Percentiles rank a stretch among this genome's conserved stretches.
Conservation (phyloP, 2,888 invertebrate genomes). For the Eupithecia exiguata region DNA sequence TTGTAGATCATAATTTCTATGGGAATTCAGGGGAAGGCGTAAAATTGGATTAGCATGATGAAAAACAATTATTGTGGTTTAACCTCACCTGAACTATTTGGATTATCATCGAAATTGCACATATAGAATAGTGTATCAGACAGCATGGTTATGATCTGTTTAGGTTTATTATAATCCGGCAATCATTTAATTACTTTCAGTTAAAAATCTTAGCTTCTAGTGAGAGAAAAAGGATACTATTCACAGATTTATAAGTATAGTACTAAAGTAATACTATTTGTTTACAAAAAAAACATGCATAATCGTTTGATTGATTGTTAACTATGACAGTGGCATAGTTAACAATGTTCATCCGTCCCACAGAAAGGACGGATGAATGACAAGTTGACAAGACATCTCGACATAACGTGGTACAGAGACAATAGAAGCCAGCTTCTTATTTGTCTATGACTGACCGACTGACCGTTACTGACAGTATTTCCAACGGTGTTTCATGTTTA, state of each 20-base stretch:
- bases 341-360: no score
- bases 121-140: conserved; percentile 54
- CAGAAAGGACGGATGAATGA: no score
- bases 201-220: conserved; percentile 17
- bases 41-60: background rate
- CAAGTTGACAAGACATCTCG: no score
- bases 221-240: no score
- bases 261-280: no score
- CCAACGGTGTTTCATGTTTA: background rate
- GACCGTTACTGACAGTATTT: background rate
- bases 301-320: no score
- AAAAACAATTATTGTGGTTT: conserved; percentile 9
- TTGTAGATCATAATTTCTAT: background rate
- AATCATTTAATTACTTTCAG: conserved; percentile 10
- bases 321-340: no score
- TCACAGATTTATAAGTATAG: no score
- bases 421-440: background rate
- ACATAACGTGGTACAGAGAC: background rate
- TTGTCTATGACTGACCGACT: background rate
- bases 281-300: no score
- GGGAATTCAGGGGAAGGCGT: background rate
- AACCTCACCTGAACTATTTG: conserved; percentile 58
- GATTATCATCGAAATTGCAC: conserved; percentile 71
- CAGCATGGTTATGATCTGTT: conserved; percentile 40
- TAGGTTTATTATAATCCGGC: background rate